Conservation (phyloP, 2,797 vertebrate species). For the Salarias fasciatus region DNA sequence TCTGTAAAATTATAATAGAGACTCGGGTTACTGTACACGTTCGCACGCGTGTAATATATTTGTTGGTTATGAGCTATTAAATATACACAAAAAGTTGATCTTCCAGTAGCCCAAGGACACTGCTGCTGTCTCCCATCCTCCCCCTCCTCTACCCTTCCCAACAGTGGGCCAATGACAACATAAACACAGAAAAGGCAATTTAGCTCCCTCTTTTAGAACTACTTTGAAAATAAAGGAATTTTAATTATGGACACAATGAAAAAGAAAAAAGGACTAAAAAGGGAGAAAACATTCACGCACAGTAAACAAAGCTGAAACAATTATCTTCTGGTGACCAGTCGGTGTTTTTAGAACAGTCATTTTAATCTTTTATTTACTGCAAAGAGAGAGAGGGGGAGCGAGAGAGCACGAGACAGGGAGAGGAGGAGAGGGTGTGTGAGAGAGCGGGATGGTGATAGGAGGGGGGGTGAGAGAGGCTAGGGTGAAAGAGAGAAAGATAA, state of each 20-base stretch:
- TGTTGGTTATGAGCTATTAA: constrained; percentile 35
- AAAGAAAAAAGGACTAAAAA: constrained; percentile 87
- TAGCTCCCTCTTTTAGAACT: constrained; percentile 85
- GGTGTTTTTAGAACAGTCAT: constrained; percentile 92
- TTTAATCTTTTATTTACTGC: constrained; percentile 97
- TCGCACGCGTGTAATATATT: constrained; percentile 6
- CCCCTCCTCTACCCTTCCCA: constrained; percentile 72
- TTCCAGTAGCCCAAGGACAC: constrained; percentile 82
- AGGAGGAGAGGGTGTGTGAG: constrained; percentile 85
- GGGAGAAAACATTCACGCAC: constrained; percentile 92
- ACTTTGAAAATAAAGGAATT: constrained; percentile 90
- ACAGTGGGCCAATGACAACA: constrained; percentile 84
- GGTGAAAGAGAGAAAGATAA: constrained; percentile 82
- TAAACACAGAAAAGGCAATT: constrained; percentile 87
- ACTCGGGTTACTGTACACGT: constrained; percentile 7
- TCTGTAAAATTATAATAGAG: background rate
- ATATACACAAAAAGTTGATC: constrained; percentile 78
- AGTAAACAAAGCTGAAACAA: constrained; percentile 94
- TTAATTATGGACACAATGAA: constrained; percentile 88
- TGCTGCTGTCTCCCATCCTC: constrained; percentile 66
- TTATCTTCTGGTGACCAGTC: constrained; percentile 96
- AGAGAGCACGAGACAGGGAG: constrained; percentile 82
- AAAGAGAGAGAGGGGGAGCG: constrained; percentile 77
- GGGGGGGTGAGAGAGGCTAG: constrained; percentile 73
- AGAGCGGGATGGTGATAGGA: constrained; percentile 49